A percentile compares a stretch with the other conserved stretches of the same genome.
phyloP scores from a whole-genome alignment of 1,140 invertebrate genomes.

The Magallana gigas region DNA sequence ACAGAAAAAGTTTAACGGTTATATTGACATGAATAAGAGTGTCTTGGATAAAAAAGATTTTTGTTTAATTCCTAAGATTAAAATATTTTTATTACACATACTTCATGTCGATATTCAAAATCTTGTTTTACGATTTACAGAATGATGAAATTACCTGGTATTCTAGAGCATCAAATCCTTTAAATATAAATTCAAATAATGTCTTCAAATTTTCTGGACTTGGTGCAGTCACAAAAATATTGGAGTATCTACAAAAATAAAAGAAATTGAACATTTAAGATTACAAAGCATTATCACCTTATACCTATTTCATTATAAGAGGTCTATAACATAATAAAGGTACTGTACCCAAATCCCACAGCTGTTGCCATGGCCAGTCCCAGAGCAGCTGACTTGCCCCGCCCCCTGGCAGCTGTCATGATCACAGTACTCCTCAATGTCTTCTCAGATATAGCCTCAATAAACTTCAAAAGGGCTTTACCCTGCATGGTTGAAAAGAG shows the following conservation, averaged over 20 bases:
- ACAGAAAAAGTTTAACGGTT: slow-evolving; percentile 19
- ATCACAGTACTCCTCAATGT: slow-evolving; percentile 93
- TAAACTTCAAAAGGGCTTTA: slow-evolving; percentile 94
- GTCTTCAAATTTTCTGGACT: slow-evolving; percentile 99
- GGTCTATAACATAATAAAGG: not conserved
- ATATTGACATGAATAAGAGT: not conserved
- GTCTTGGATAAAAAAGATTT: no score
- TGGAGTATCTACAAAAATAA: slow-evolving; percentile 90
- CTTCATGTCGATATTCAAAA: not conserved
- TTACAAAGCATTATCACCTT: no score
- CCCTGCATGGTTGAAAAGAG: slow-evolving; percentile 80
- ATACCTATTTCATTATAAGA: no score
- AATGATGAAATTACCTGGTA: slow-evolving; percentile 83
- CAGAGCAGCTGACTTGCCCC: slow-evolving; percentile 99
- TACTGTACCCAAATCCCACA: slow-evolving; percentile 79
- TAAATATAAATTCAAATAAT: slow-evolving; percentile 98
- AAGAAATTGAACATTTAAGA: not conserved
- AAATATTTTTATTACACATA: no score
- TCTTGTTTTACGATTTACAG: not conserved
- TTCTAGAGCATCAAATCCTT: slow-evolving; percentile 95
- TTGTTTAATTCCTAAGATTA: no score
- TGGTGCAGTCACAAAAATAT: slow-evolving; percentile 98
- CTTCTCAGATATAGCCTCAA: slow-evolving; percentile 97
- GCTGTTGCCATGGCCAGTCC: slow-evolving; percentile 91
- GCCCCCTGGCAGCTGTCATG: slow-evolving; percentile 95